A percentile compares a stretch with the other conserved stretches of the same genome.
Conservation (phyloP, 2,797 vertebrate species). For the Diplodus puntazzo region DNA sequence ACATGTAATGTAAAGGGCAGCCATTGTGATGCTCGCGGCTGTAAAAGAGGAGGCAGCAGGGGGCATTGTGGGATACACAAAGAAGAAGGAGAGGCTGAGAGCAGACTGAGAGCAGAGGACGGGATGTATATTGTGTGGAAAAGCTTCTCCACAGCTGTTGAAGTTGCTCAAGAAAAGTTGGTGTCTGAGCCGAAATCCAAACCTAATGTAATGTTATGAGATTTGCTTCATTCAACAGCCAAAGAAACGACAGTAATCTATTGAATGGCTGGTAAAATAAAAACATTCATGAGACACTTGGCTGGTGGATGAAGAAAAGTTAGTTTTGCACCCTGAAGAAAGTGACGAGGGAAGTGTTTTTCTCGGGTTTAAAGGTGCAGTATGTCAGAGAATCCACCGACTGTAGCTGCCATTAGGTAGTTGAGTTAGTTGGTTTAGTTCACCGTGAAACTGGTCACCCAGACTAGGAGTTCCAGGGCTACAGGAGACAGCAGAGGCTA, state of each 20-base stretch:
- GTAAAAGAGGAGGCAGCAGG: slow-evolving; percentile 58
- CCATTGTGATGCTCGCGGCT: slow-evolving; percentile 48
- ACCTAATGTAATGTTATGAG: background rate
- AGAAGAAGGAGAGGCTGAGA: slow-evolving; percentile 15
- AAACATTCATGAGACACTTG: no score
- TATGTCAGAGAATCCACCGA: no score
- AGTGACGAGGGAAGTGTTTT: background rate
- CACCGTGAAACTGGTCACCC: no score
- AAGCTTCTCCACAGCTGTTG: background rate
- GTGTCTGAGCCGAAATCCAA: background rate
- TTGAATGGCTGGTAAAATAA: no score
- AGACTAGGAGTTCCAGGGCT: no score
- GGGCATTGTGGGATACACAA: slow-evolving; percentile 66
- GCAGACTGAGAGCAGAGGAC: background rate
- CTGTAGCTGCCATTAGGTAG: no score
- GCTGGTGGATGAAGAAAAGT: no score
- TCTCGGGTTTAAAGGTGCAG: background rate
- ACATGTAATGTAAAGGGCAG: slow-evolving; percentile 67
- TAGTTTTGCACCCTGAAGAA: no score
- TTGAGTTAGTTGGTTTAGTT: no score
- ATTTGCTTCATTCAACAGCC: no score
- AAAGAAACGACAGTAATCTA: no score
- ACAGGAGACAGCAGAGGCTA: no score
- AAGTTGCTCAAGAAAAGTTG: background rate
- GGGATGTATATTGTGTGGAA: slow-evolving; percentile 2